Conservation (phyloP, 2,888 invertebrate genomes). For the Pristionchus japonicus region DNA sequence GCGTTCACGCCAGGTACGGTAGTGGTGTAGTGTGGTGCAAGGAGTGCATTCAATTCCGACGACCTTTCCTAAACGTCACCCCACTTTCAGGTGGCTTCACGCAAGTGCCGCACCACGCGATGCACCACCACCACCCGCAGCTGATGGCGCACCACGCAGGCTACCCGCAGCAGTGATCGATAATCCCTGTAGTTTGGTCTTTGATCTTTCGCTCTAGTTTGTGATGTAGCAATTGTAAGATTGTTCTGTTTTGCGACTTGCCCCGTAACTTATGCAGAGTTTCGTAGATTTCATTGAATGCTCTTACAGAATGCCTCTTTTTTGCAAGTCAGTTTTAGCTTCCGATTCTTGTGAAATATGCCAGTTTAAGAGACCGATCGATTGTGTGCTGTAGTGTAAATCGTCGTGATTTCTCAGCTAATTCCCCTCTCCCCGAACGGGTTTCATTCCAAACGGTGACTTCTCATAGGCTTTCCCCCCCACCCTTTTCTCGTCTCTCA, state of each 20-base stretch:
- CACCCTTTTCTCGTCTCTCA: not conserved
- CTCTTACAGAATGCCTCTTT: not conserved
- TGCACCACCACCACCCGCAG: not conserved
- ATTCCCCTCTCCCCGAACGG: not conserved
- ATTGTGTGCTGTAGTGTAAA: not conserved
- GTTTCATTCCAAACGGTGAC: not conserved
- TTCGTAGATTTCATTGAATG: not conserved
- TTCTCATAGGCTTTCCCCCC: not conserved
- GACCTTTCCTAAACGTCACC: constrained; percentile 1
- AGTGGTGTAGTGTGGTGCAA: not conserved
- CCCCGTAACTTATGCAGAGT: not conserved
- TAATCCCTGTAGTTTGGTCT: not conserved
- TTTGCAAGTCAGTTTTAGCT: no score
- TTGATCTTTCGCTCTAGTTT: not conserved
- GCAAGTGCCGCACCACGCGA: not conserved
- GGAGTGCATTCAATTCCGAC: not conserved
- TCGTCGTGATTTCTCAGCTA: not conserved
- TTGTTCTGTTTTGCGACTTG: not conserved
- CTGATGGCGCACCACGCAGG: not conserved
- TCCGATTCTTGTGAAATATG: not conserved
- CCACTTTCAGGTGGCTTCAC: constrained; percentile 14
- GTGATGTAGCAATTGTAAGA: not conserved
- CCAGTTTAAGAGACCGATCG: not conserved
- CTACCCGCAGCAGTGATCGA: constrained; percentile 21
- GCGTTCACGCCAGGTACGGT: constrained; percentile 35